Base-by-base conservation (phyloP, 2,888 invertebrate genomes). In the Actias luna region DNA sequence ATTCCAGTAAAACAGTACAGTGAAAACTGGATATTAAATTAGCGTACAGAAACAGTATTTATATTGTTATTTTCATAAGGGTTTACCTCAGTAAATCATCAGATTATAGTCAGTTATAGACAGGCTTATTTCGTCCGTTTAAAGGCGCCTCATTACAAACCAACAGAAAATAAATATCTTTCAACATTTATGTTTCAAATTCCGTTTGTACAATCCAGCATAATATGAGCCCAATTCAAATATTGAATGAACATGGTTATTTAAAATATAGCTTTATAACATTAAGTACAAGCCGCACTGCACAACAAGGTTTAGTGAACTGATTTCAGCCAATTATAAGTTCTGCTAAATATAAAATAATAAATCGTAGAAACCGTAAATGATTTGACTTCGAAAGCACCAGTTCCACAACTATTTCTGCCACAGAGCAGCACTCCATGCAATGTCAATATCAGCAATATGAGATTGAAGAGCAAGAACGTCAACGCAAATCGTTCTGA, bases 291-390 rank as follows among this genome's bases (percentile, higher is more conserved):
- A 25, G 46, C 25, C 25, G 12, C 25, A 25, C 12, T 12, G 3
- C 46, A 12, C 10, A 25, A 50, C 25, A 25, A 50, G 46, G 46
- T 50, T 50, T 50, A 50, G 3, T 50, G 46, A 50, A 50, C 46
- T 50, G 46, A 50, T 50, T 50, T 50, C 22, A 50, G 46, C 46
- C 25, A 50, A 50, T 50, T 50, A 50, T 50, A 50, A 50, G 46
- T 25, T 50, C 46, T 50, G 46, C 46, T 25, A 22, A 50, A 10
- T 50, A 50, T 50, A 50, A n/a, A n/a, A 50, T 8, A 25, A 50
- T 10, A 22, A 12, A 12, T 50, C 22, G 46, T 25, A 50, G 46
- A 50, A 25, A 22, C 46, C 46, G 25, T 25, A 50, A 10, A 25
- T 50, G 25, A 50, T 25, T 16, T 12, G 25, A 50, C 10, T 12